Conservation (phyloP, 2,797 vertebrate species). For the Kryptopterus vitreolus region DNA sequence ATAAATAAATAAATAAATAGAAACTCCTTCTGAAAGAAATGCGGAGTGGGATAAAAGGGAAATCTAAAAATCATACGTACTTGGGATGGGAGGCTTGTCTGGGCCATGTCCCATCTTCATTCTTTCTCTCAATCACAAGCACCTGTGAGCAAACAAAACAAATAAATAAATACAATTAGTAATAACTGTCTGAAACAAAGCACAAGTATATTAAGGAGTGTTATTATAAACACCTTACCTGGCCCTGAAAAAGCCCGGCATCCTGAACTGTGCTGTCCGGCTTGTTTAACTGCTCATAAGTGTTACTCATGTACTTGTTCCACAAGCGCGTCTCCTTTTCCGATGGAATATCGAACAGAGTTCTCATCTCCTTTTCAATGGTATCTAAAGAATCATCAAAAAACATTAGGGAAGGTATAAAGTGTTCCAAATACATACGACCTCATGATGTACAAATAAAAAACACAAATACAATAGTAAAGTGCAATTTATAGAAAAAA, state of each 20-base stretch:
- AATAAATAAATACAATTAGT: neutral
- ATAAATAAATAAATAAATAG: no score
- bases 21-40: neutral
- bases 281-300: constrained; percentile 91
- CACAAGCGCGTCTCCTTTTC: constrained; percentile 93
- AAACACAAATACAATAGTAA: no score
- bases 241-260: constrained; percentile 92
- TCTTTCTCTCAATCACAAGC: constrained; percentile 93
- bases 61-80: constrained; percentile 72
- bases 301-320: constrained; percentile 96
- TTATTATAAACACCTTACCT: constrained; percentile 77
- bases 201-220: neutral
- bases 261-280: constrained; percentile 95
- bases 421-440: neutral
- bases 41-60: neutral
- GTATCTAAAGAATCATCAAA: constrained; percentile 72
- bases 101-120: constrained; percentile 95
- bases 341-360: constrained; percentile 85
- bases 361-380: constrained; percentile 94
- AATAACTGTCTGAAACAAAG: neutral
- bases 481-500: no score
- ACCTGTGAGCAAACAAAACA: constrained; percentile 74
- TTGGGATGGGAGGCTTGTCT: constrained; percentile 86
- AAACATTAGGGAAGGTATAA: neutral
- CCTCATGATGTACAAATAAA: no score